These are phyloP conservation scores for Anarrhichthys ocellatus DNA, from an alignment of 2,113 vertebrate genomes.

Conservation along the genomic window DNA sequence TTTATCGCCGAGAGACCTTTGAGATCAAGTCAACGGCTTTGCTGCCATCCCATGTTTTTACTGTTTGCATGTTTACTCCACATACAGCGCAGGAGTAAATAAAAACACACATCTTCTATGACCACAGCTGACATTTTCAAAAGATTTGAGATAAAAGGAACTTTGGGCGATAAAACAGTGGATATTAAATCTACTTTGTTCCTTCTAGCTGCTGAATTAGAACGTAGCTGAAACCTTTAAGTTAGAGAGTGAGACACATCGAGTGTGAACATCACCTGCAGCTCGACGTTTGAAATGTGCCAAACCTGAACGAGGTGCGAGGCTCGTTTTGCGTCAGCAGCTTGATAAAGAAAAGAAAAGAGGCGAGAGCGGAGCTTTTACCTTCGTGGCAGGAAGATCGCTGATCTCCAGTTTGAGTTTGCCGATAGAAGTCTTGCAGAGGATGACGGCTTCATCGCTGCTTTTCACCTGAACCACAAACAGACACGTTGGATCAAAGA, in stretches of 20 bases:
- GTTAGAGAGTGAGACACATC: neutral
- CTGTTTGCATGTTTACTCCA: too few species aligned
- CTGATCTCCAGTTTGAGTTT: conserved; percentile 93
- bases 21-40: neutral
- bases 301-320: neutral
- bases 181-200: too few species aligned
- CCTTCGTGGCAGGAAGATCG: conserved; percentile 97
- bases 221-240: too few species aligned
- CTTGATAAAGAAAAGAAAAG: neutral
- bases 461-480: conserved; percentile 89
- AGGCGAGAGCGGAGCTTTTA: conserved; percentile 54
- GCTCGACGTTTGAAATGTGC: neutral
- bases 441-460: conserved; percentile 93
- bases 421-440: conserved; percentile 97
- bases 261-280: neutral
- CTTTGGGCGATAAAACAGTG: too few species aligned
- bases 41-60: too few species aligned
- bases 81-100: too few species aligned
- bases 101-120: too few species aligned
- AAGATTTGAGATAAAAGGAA: too few species aligned
- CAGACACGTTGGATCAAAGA: neutral
- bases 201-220: too few species aligned
- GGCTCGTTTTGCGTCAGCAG: neutral
- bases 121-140: too few species aligned
- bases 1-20: too few species aligned